These are phyloP conservation scores for Hippocampus mohnikei DNA, from an alignment of 2,113 vertebrate species.

Conservation along the genomic window DNA sequence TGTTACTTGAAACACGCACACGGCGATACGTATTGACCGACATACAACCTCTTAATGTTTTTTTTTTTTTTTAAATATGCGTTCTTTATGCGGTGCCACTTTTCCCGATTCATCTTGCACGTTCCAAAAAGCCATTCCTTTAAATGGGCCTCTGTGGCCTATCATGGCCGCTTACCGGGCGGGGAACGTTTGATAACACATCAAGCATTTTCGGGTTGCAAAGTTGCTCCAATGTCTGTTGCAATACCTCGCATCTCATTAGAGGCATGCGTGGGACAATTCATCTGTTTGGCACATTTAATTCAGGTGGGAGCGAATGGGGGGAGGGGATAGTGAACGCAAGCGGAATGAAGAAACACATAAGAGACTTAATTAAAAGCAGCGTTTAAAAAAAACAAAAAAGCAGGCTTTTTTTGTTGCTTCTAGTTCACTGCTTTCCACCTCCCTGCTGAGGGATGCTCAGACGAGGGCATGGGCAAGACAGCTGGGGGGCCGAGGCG, in stretches of 20 bases:
- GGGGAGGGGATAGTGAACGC: neutral
- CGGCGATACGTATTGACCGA: neutral
- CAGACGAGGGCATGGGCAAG: constrained; percentile 48
- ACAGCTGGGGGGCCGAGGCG: constrained; percentile 52
- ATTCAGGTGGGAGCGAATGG: neutral
- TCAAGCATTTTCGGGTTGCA: constrained; percentile 13
- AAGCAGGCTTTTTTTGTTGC: neutral
- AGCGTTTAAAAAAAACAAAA: neutral
- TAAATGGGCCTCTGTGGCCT: neutral
- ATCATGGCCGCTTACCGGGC: neutral
- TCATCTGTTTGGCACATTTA: constrained; percentile 1
- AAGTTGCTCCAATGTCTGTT: constrained; percentile 20
- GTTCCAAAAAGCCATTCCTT: constrained; percentile 5
- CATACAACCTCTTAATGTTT: neutral
- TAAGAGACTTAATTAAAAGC: neutral
- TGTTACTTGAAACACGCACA: neutral
- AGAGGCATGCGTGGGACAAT: constrained; percentile 25
- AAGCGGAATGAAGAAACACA: neutral
- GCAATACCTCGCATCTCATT: constrained; percentile 58
- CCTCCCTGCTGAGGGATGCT: constrained; percentile 52
- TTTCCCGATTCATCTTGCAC: constrained; percentile 5
- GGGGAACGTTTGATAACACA: neutral
- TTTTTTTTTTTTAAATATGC: neutral
- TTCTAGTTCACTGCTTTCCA: neutral
- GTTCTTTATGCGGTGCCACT: neutral